Conservation (phyloP, 2,113 vertebrate genomes). For the Cnemophilus loriae region DNA sequence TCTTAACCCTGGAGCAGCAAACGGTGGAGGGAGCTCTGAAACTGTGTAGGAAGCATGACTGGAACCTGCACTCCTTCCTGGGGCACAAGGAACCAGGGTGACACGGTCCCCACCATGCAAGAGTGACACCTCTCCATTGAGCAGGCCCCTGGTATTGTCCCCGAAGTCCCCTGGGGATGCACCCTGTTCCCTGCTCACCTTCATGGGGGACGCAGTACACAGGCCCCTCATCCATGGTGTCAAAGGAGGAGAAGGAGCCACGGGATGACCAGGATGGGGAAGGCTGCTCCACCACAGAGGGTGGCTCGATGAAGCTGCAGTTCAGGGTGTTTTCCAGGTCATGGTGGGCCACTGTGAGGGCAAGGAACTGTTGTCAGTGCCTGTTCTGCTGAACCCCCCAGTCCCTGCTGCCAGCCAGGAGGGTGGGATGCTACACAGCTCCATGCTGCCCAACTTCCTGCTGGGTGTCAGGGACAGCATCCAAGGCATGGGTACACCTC, state of each 20-base stretch:
- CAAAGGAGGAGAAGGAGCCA: constrained; percentile 95
- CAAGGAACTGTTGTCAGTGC: background rate
- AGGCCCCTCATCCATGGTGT: constrained; percentile 91
- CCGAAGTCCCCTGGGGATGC: accelerated
- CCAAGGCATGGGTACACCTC: background rate
- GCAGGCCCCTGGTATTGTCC: background rate
- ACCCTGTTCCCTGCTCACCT: constrained; percentile 72
- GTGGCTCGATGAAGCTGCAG: constrained; percentile 96
- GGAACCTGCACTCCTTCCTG: background rate
- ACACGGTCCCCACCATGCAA: accelerated
- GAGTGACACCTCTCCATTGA: background rate
- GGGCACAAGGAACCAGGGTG: background rate
- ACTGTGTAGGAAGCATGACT: background rate
- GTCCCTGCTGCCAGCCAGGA: accelerated
- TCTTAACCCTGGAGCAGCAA: background rate
- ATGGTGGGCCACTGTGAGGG: constrained; percentile 87
- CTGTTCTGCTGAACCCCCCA: accelerated
- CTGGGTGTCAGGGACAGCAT: background rate
- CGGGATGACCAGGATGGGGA: constrained; percentile 94
- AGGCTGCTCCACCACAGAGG: constrained; percentile 87
- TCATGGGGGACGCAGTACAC: constrained; percentile 94
- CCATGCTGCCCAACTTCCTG: background rate
- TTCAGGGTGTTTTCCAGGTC: constrained; percentile 94
- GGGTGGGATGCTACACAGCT: background rate
- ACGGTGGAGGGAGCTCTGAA: background rate